Evolutionary conservation across 2,113 vertebrate genomes (phyloP).

Genomic region (Amia ocellicauda): DNA sequence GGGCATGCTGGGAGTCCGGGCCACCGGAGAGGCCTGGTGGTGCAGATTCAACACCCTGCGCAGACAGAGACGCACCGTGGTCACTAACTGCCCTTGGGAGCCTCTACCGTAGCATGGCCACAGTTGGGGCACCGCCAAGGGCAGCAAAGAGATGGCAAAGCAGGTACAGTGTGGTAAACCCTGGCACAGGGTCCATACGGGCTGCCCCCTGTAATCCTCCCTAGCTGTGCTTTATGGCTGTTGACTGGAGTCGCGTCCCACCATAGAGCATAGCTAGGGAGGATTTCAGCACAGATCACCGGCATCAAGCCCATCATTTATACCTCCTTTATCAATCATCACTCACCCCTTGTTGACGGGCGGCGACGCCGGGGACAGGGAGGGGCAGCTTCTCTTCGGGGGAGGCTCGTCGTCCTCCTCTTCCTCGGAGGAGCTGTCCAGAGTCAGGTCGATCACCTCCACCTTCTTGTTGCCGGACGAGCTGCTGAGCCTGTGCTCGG

Average conservation of each 20-base stretch:
- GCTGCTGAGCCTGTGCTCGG: slow-evolving; percentile 78
- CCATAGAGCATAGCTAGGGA: background rate
- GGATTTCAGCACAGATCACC: no score
- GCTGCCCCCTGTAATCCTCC: no score
- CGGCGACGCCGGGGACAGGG: slow-evolving; percentile 84
- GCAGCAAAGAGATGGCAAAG: no score
- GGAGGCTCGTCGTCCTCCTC: slow-evolving; percentile 87
- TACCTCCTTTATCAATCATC: background rate
- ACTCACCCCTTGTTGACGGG: slow-evolving; percentile 87
- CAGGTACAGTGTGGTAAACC: no score
- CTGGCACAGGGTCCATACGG: no score
- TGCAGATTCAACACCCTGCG: slow-evolving; percentile 84
- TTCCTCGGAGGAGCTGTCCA: slow-evolving; percentile 95
- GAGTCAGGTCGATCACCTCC: slow-evolving; percentile 94
- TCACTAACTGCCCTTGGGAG: no score
- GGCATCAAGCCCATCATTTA: no score
- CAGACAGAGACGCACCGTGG: slow-evolving; percentile 14
- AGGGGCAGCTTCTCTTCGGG: slow-evolving; percentile 84
- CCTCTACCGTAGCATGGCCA: no score
- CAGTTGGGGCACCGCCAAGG: no score
- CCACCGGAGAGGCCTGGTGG: slow-evolving; percentile 89
- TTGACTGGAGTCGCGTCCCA: no score
- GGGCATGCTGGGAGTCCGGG: slow-evolving; percentile 89
- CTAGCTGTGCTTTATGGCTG: no score
- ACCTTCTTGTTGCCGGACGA: slow-evolving; percentile 83